phyloP scores from a whole-genome alignment of 2,888 invertebrate genomes.

The Xylota sylvarum region DNA sequence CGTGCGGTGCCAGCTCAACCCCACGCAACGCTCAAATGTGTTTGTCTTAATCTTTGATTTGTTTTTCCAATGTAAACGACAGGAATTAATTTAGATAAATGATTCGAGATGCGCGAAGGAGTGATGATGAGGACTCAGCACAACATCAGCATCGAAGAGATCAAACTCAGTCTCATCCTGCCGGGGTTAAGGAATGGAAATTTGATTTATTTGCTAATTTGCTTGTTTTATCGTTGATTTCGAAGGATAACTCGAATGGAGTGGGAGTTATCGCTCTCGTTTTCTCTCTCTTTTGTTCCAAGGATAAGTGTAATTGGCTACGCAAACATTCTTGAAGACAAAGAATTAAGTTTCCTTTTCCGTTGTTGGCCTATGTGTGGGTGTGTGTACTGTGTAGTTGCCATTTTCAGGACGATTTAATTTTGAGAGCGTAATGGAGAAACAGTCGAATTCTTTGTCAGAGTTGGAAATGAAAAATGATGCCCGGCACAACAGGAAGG shows the following conservation, averaged over 20 bases:
- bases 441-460: conserved; percentile 60
- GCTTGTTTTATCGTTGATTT: conserved; percentile 81
- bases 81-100: conserved; percentile 85
- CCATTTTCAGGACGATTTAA: conserved; percentile 75
- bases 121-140: conserved; percentile 51
- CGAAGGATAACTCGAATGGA: conserved; percentile 56
- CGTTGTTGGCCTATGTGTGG: no score
- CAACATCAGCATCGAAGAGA: conserved; percentile 13
- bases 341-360: conserved; percentile 32
- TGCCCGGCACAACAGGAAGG: background rate
- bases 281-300: background rate
- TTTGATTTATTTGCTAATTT: conserved; percentile 85
- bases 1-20: background rate
- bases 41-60: conserved; percentile 85
- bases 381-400: conserved; percentile 30
- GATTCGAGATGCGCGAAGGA: conserved; percentile 80
- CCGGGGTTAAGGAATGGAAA: conserved; percentile 81
- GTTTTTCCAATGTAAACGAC: conserved; percentile 85
- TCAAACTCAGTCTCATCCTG: conserved; percentile 44
- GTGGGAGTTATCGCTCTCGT: no score
- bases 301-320: conserved; percentile 73
- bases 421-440: conserved; percentile 51
- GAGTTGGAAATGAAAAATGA: conserved; percentile 73
- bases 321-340: conserved; percentile 73
- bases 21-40: conserved; percentile 79